Evolutionary conservation across 1,140 invertebrate genomes (phyloP).

Genomic region (Antheraea mylitta): DNA sequence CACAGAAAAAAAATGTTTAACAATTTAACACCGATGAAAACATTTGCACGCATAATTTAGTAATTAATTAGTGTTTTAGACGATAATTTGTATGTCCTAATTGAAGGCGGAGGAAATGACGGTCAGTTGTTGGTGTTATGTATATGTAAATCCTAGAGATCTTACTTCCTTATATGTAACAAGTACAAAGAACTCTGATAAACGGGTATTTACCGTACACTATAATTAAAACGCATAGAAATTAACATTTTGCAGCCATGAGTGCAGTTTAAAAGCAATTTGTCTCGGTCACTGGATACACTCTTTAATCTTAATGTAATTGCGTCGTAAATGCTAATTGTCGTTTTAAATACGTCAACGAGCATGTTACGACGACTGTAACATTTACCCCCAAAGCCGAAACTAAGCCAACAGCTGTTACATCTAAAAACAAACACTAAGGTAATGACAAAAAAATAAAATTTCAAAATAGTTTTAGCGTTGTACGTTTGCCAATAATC

Average conservation of each 20-base stretch:
- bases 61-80: no score
- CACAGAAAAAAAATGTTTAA: no score
- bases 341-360: neutral
- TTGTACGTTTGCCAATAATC: no score
- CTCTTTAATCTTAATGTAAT: neutral
- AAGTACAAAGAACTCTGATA: no score
- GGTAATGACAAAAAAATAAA: neutral
- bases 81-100: no score
- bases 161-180: no score
- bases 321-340: constrained; percentile 1
- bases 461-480: neutral
- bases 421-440: neutral
- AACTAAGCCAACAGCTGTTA: constrained; percentile 8
- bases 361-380: neutral
- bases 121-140: no score
- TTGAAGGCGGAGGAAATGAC: no score
- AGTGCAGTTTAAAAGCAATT: neutral
- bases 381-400: constrained; percentile 13
- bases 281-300: neutral
- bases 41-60: no score
- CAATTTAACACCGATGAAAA: no score
- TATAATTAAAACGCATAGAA: neutral
- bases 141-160: no score
- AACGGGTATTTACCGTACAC: neutral
- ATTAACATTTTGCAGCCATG: neutral